phyloP scores from a whole-genome alignment of 2,888 invertebrate genomes.

The Crepidodera aurea region DNA sequence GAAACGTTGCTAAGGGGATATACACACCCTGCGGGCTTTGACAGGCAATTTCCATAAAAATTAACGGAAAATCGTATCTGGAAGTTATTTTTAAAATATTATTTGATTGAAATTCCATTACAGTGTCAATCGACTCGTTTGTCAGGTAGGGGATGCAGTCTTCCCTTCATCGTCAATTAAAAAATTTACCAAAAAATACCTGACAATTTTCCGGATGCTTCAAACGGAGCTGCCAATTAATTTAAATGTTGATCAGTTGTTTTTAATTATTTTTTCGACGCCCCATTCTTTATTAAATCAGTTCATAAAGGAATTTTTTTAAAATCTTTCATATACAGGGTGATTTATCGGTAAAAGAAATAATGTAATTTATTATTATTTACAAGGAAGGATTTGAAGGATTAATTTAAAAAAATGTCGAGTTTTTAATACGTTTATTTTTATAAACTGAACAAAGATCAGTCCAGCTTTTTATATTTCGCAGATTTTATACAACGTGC shows the following conservation, averaged over 20 bases:
- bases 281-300: too few relatives aligned
- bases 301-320: too few relatives aligned
- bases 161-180: conserved; percentile 2
- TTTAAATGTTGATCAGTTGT: background rate
- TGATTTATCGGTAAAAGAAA: too few relatives aligned
- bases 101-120: conserved; percentile 12
- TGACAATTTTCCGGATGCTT: background rate
- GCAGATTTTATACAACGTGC: too few relatives aligned
- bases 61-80: conserved; percentile 5
- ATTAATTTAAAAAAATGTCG: too few relatives aligned
- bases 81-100: conserved; percentile 13
- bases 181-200: conserved; percentile 2
- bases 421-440: too few relatives aligned
- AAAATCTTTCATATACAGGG: too few relatives aligned
- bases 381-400: too few relatives aligned
- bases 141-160: background rate
- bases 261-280: too few relatives aligned
- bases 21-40: conserved; percentile 5
- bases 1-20: background rate
- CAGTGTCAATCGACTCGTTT: background rate
- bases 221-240: background rate
- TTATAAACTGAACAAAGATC: too few relatives aligned
- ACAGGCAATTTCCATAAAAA: conserved; percentile 13
- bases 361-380: too few relatives aligned
- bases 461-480: too few relatives aligned